These are phyloP conservation scores for Ashinkailepas kermadecensis DNA, from an alignment of 2,888 invertebrate genomes.

Conservation along the genomic window DNA sequence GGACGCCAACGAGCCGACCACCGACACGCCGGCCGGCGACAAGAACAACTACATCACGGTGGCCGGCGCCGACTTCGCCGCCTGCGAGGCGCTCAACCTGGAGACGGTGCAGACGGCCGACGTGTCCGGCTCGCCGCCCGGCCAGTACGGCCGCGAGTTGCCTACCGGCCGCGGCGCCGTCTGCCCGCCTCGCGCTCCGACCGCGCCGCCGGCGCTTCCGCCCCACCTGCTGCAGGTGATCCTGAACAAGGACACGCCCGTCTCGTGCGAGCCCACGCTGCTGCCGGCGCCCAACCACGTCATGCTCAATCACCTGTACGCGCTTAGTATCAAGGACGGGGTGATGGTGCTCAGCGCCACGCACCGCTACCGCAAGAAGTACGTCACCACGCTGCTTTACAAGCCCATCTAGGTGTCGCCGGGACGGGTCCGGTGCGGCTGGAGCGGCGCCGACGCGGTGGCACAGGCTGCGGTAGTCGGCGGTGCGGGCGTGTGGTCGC, in stretches of 20 bases:
- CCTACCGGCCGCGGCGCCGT: neutral
- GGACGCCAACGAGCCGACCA: constrained; percentile 27
- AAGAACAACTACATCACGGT: constrained; percentile 31
- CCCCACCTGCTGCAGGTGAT: constrained; percentile 98
- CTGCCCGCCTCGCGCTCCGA: constrained; percentile 36
- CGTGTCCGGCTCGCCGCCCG: constrained; percentile 10
- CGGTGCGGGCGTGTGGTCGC: constrained; percentile 38
- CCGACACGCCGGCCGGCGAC: constrained; percentile 25
- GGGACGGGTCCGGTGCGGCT: neutral
- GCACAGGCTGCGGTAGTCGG: constrained; percentile 48
- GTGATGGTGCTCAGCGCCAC: constrained; percentile 99
- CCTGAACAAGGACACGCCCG: constrained; percentile 94
- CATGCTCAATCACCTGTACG: constrained; percentile 98
- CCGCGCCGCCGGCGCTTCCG: constrained; percentile 92
- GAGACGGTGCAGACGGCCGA: constrained; percentile 6
- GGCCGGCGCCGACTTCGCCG: constrained; percentile 30
- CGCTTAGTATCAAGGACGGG: constrained; percentile 98
- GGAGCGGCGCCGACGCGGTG: neutral
- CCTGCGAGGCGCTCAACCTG: constrained; percentile 19
- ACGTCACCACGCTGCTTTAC: constrained; percentile 95
- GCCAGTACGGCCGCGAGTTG: neutral
- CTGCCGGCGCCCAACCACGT: constrained; percentile 99
- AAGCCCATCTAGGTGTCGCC: constrained; percentile 65
- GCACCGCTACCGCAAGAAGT: constrained; percentile 97
- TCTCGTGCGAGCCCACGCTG: constrained; percentile 91